Evolutionary conservation across 2,113 vertebrate genomes (phyloP).

Genomic region (Cranoglanis bouderius): DNA sequence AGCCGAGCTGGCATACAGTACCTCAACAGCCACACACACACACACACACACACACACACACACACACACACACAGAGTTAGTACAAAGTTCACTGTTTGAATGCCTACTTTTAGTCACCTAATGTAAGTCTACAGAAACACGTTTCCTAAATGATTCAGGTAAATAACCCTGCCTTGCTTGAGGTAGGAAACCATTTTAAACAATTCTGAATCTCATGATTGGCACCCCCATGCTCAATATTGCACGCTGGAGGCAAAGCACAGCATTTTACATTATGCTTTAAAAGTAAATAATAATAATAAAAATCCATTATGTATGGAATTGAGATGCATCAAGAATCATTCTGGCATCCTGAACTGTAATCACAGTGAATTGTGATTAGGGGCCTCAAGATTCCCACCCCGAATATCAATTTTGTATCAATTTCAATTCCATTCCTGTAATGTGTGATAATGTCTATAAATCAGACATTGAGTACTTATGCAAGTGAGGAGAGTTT

Average conservation of each 20-base stretch:
- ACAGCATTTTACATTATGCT: not conserved
- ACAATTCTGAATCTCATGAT: not conserved
- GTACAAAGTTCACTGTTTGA: not conserved
- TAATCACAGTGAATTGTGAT: not conserved
- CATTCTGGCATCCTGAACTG: not conserved
- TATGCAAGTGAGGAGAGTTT: not conserved
- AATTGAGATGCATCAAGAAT: not conserved
- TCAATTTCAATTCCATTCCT: not conserved
- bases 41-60: constrained; percentile 16
- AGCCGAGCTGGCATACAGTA: not conserved
- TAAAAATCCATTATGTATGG: not conserved
- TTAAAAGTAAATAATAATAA: not conserved
- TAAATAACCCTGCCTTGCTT: not conserved
- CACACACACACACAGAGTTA: constrained; percentile 10
- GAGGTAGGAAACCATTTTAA: not conserved
- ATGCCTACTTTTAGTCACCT: not conserved
- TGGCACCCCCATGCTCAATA: too few relatives aligned
- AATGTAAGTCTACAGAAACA: not conserved
- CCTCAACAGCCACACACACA: constrained; percentile 5
- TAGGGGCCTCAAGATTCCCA: not conserved
- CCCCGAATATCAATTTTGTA: not conserved
- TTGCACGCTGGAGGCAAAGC: not conserved
- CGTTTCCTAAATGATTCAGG: not conserved
- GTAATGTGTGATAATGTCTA: not conserved
- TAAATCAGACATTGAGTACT: not conserved